Conservation (phyloP, 2,797 vertebrate genomes). For the Phataginus tetradactyla region DNA sequence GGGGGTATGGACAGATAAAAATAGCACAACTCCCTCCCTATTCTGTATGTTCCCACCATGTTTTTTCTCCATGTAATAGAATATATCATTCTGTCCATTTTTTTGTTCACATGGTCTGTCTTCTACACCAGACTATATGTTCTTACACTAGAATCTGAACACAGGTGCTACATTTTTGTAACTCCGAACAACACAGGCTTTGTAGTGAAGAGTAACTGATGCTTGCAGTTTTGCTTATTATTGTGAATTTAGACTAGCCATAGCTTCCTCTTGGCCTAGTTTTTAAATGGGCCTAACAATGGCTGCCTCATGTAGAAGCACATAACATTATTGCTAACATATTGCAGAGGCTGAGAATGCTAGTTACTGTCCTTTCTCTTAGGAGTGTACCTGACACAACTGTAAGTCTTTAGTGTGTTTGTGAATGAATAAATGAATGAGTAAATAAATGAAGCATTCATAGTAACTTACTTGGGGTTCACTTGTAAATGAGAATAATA, state of each 20-base stretch:
- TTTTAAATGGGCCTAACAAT: background rate
- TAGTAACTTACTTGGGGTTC: background rate
- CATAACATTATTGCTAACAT: background rate
- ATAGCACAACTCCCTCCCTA: background rate
- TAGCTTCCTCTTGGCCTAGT: background rate
- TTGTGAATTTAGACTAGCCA: background rate
- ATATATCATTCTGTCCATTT: background rate
- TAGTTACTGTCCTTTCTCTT: background rate
- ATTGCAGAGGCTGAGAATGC: background rate
- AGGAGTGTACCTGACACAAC: background rate
- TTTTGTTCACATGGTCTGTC: conserved; percentile 2
- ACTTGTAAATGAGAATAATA: conserved; percentile 27
- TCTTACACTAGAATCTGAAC: background rate
- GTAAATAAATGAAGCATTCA: background rate
- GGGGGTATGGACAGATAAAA: background rate
- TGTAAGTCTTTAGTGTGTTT: background rate
- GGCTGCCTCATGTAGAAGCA: background rate
- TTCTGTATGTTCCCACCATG: background rate
- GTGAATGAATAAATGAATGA: background rate
- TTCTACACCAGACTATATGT: background rate
- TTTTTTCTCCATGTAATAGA: background rate
- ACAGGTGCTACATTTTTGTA: background rate
- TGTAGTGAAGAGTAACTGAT: background rate
- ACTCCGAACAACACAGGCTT: background rate
- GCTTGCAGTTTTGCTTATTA: background rate